A percentile compares a stretch with the other conserved stretches of the same genome.
Conservation (phyloP, 2,113 vertebrate genomes). For the Microtus pennsylvanicus region DNA sequence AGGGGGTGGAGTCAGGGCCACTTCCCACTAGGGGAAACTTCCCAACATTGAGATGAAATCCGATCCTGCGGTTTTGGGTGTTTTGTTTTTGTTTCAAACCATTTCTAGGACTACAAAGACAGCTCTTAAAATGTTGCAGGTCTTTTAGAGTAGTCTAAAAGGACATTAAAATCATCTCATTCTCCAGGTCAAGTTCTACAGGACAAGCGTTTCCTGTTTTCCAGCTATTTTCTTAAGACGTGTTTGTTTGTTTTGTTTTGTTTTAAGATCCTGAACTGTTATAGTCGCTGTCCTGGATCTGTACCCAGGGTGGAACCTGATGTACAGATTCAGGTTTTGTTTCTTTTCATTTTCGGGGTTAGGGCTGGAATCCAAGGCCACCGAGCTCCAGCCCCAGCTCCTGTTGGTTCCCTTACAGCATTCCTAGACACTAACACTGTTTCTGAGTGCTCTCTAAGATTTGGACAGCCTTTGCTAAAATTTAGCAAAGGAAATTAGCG, state of each 20-base stretch:
- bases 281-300: neutral
- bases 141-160: neutral
- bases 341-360: neutral
- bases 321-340: neutral
- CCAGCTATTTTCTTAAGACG: conserved; percentile 26
- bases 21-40: conserved; percentile 35
- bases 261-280: neutral
- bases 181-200: conserved; percentile 16
- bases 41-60: conserved; percentile 64
- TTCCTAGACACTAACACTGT: neutral
- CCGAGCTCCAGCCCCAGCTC: neutral
- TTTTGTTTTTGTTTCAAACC: conserved; percentile 9
- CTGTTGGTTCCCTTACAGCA: neutral
- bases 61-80: neutral
- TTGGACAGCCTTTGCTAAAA: conserved; percentile 43
- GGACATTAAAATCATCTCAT: neutral
- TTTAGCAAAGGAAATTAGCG: conserved; percentile 13
- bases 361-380: neutral
- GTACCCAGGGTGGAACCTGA: neutral
- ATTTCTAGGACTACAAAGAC: conserved; percentile 62
- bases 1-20: neutral
- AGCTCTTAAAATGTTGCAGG: conserved; percentile 27
- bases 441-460: neutral
- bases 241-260: neutral
- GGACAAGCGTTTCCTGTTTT: conserved; percentile 64